Evolutionary conservation across 2,113 vertebrate genomes (phyloP), one percentile per base, ranked within the genome.

Genomic region (Hoplias malabaricus): DNA sequence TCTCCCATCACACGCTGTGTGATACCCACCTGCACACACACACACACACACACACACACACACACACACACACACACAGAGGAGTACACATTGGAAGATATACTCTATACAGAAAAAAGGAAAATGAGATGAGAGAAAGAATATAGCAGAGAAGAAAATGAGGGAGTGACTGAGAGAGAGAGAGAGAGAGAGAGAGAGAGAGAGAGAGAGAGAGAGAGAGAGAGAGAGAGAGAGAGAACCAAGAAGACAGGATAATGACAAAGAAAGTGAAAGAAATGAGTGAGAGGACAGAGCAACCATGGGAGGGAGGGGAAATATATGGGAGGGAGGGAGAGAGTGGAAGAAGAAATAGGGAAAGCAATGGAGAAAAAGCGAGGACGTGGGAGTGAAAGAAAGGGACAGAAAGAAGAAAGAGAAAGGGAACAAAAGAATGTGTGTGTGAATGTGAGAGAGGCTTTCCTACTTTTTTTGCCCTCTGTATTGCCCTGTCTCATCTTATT

Each of bases 401-500:
- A 23, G 36, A 54, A 31, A 68, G 36, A 46, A 70, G n/a, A 36
- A 31, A 54, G 38, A 69, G 29, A 38, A 27, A 29, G 75, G 85
- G 66, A 79, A 76, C 79, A 82, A 34, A 33, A 56, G 19, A 42
- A 33, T 11, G 66, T 80, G 82, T 82, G 84, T 11, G 4, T 11
- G 3, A 53, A 57, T 75, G 42, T 21, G 31, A 83, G 82, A 82
- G 70, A 85, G 82, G 73, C 33, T 69, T 84, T 79, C 82, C 65
- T 62, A 48, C 74, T 63, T 86, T 83, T 54, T 36, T 8, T 23
- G 10, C 2, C 77, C 82, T 87, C 83, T 82, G 87, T 90, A 88
- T 90, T 91, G 90, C 85, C 87, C 88, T 88, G 90, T 92, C 92
- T 90, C 87, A 88, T 90, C 87, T 88, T 88, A 89, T 92, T 92